phyloP scores from a whole-genome alignment of 2,113 vertebrate species.

The Athene cunicularia region DNA sequence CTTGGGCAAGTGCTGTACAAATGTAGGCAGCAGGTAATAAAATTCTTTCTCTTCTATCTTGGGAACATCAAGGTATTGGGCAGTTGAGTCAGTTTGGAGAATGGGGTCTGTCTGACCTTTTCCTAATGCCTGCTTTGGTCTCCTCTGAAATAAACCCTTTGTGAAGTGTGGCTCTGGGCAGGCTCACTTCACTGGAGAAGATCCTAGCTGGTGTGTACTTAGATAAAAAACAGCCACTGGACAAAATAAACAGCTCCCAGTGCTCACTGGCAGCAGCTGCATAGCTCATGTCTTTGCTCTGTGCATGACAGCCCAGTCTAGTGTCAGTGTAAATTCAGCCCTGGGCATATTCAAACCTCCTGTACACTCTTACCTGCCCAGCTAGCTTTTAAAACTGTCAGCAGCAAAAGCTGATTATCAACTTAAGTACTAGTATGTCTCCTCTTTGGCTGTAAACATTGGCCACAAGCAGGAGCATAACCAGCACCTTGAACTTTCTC shows the following conservation, averaged over 20 bases:
- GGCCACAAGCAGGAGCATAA: neutral
- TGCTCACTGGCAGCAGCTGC: neutral
- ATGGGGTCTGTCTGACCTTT: neutral
- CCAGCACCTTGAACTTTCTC: neutral
- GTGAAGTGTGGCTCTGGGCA: neutral
- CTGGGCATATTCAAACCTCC: neutral
- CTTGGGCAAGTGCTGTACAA: neutral
- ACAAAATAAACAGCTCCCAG: neutral
- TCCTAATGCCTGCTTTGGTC: neutral
- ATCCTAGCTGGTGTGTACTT: neutral
- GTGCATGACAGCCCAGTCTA: neutral
- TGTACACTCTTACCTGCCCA: neutral
- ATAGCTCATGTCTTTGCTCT: neutral
- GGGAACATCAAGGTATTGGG: neutral
- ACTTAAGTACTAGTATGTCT: neutral
- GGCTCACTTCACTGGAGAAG: neutral
- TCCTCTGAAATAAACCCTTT: neutral
- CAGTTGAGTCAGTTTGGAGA: neutral
- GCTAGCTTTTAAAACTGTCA: slow-evolving; percentile 1
- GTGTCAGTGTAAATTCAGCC: slow-evolving; percentile 10
- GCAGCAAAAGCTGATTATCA: slow-evolving; percentile 29
- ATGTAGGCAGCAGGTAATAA: neutral
- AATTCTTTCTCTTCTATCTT: neutral
- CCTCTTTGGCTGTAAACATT: neutral
- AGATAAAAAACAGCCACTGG: neutral